phyloP scores from a whole-genome alignment of 2,797 vertebrate species.

The Etheostoma nigrum region DNA sequence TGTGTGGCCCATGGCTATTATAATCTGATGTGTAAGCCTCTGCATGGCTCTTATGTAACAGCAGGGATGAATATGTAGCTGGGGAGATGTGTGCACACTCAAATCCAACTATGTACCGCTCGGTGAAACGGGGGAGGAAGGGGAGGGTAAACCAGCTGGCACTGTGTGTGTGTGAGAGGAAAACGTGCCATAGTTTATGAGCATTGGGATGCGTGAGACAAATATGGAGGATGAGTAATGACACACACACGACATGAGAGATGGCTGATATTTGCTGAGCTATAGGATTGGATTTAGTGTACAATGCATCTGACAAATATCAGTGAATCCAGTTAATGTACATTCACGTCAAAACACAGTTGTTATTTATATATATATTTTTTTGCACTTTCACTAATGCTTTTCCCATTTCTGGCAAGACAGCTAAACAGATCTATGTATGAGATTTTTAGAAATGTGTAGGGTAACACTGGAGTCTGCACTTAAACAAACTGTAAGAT shows the following conservation, averaged over 20 bases:
- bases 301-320: neutral
- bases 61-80: conserved; percentile 65
- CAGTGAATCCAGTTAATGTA: neutral
- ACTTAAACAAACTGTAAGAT: neutral
- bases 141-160: conserved; percentile 69
- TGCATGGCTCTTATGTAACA: conserved; percentile 80
- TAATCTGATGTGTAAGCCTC: conserved; percentile 82
- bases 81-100: conserved; percentile 52
- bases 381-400: neutral
- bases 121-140: conserved; percentile 22
- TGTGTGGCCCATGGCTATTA: conserved; percentile 59
- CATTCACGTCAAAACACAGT: neutral
- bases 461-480: neutral
- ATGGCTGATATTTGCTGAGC: conserved; percentile 4
- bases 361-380: neutral
- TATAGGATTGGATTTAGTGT: neutral
- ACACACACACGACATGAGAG: conserved; percentile 20
- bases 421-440: neutral
- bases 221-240: conserved; percentile 49
- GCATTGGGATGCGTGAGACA: conserved; percentile 39
- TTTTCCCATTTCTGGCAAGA: neutral
- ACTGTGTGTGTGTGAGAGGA: conserved; percentile 17
- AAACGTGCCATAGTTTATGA: conserved; percentile 58
- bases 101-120: conserved; percentile 39
- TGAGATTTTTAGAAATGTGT: neutral